Conservation (phyloP, 2,888 invertebrate genomes). For the Diadromus collaris region DNA sequence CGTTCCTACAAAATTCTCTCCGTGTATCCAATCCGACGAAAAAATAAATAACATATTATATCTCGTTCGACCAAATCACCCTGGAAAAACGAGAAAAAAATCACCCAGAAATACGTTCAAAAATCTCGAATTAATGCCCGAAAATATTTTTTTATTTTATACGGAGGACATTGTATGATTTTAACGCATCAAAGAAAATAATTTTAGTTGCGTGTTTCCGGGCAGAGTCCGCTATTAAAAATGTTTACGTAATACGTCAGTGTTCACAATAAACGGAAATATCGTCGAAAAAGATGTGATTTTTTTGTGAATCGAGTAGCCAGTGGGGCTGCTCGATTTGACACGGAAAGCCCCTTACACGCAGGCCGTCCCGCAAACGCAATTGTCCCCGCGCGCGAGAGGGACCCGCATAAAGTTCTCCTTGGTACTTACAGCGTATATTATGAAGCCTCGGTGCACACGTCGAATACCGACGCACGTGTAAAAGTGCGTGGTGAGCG, state of each 20-base stretch:
- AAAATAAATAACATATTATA: neutral
- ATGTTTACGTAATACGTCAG: neutral
- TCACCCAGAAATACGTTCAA: neutral
- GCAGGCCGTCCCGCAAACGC: conserved; percentile 72
- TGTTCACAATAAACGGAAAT: neutral
- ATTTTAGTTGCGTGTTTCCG: neutral
- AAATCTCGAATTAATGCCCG: neutral
- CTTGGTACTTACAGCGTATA: conserved; percentile 18
- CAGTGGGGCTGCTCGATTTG: neutral
- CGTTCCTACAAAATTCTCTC: neutral
- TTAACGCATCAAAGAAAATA: neutral
- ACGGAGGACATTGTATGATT: neutral
- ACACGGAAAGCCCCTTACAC: conserved; percentile 27
- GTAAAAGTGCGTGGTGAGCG: conserved; percentile 44
- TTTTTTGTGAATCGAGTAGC: neutral
- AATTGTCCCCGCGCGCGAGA: conserved; percentile 71
- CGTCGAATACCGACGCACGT: conserved; percentile 17
- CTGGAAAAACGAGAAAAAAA: neutral
- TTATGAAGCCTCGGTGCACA: conserved; percentile 10
- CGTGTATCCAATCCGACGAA: neutral
- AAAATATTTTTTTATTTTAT: neutral
- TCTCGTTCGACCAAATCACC: neutral
- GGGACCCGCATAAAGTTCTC: conserved; percentile 60
- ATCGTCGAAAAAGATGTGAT: neutral
- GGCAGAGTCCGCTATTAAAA: neutral